Conservation (phyloP, 2,888 invertebrate species). For the Cryptophagus acutangulus region DNA sequence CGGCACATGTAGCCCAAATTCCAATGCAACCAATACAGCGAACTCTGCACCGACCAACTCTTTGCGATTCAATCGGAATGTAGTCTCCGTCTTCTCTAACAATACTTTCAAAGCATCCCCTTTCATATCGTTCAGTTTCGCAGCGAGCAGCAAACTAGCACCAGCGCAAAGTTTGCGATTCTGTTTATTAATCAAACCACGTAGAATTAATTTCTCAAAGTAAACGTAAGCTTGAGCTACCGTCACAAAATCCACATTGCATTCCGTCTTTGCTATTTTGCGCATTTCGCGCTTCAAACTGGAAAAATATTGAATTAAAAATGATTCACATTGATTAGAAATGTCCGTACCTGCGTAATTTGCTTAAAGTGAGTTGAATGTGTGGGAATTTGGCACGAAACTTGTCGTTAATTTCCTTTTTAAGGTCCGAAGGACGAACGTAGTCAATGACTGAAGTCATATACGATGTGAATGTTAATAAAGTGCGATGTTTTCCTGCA, state of each 20-base stretch:
- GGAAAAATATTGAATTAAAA: constrained; percentile 30
- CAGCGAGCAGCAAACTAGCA: constrained; percentile 87
- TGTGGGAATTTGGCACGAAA: constrained; percentile 93
- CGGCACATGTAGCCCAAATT: constrained; percentile 90
- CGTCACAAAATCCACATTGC: constrained; percentile 78
- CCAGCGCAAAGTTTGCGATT: constrained; percentile 95
- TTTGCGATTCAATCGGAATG: constrained; percentile 84
- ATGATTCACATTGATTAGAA: constrained; percentile 3
- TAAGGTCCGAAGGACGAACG: constrained; percentile 90
- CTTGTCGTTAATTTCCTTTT: constrained; percentile 95
- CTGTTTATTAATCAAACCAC: constrained; percentile 87
- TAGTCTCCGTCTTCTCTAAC: constrained; percentile 89
- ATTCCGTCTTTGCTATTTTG: constrained; percentile 81
- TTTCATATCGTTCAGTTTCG: constrained; percentile 96
- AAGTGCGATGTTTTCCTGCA: constrained; percentile 81
- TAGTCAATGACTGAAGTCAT: constrained; percentile 96
- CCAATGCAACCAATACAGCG: constrained; percentile 88
- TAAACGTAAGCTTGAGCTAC: constrained; percentile 98
- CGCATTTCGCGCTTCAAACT: constrained; percentile 95
- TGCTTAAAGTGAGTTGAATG: constrained; percentile 90
- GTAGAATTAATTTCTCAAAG: constrained; percentile 92
- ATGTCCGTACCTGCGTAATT: constrained; percentile 79
- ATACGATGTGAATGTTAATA: constrained; percentile 82
- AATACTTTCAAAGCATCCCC: constrained; percentile 80
- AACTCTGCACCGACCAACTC: constrained; percentile 90